A percentile compares a stretch with the other conserved stretches of the same genome.
These are phyloP conservation scores for Brevimyrus niger DNA, from an alignment of 2,113 vertebrate species.

Conservation along the genomic window DNA sequence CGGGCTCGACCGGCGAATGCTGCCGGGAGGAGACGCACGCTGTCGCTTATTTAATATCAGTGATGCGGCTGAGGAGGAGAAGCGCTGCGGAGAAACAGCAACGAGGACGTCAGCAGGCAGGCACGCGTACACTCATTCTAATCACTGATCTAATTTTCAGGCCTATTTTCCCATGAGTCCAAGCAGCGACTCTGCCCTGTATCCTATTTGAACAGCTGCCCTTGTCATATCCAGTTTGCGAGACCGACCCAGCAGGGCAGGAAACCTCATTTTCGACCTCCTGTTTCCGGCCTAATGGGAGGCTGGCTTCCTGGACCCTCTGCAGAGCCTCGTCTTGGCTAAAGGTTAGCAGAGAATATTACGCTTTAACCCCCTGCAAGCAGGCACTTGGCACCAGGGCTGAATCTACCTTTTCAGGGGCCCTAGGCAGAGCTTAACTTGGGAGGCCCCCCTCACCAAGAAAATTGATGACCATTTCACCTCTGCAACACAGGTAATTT, in stretches of 20 bases:
- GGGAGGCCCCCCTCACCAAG: neutral
- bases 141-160: neutral
- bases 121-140: neutral
- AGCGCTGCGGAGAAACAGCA: neutral
- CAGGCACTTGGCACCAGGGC: neutral
- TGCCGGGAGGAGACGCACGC: neutral
- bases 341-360: neutral
- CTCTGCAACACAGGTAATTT: neutral
- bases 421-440: neutral
- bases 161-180: neutral
- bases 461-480: neutral
- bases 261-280: slow-evolving; percentile 6
- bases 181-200: neutral
- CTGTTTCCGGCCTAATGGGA: neutral
- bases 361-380: neutral
- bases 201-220: neutral
- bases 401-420: neutral
- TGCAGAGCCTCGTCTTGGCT: neutral
- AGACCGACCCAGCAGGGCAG: neutral
- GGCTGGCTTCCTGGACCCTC: neutral
- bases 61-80: neutral
- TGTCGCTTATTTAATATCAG: neutral
- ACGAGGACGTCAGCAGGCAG: neutral
- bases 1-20: too few species aligned
- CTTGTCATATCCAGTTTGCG: slow-evolving; percentile 1